Evolutionary conservation across 2,797 vertebrate genomes (phyloP).

Genomic region (Cyprinodon diabolis): DNA sequence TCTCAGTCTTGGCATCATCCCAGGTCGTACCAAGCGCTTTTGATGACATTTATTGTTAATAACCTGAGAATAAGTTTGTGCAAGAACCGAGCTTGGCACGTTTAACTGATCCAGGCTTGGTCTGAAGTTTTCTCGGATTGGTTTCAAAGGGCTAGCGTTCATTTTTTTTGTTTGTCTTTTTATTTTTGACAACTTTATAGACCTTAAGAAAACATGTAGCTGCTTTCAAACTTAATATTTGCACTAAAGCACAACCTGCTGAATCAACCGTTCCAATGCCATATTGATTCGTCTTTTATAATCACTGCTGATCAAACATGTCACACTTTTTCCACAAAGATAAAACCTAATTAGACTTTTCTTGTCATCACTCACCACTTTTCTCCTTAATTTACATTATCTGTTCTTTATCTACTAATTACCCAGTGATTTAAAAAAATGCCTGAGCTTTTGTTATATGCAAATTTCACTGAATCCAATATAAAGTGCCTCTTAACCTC

Average conservation of each 20-base stretch:
- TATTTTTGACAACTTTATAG: neutral
- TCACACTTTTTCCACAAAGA: constrained; percentile 24
- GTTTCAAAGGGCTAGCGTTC: neutral
- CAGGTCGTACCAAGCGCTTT: too few relatives aligned
- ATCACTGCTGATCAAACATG: constrained; percentile 28
- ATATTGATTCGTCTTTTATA: constrained; percentile 14
- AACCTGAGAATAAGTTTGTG: too few relatives aligned
- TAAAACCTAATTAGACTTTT: constrained; percentile 30
- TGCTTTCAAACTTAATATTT: neutral
- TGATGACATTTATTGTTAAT: too few relatives aligned
- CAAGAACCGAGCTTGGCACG: too few relatives aligned
- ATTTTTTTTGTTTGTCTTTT: neutral
- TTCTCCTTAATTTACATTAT: constrained; percentile 38
- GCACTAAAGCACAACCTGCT: neutral
- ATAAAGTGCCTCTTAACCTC: constrained; percentile 11
- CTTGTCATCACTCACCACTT: constrained; percentile 24
- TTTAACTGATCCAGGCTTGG: too few relatives aligned
- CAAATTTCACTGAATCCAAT: constrained; percentile 23
- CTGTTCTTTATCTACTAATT: constrained; percentile 40
- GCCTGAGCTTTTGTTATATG: constrained; percentile 33
- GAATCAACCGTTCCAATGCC: neutral
- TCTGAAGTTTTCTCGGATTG: too few relatives aligned
- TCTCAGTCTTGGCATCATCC: too few relatives aligned
- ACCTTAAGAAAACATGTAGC: neutral
- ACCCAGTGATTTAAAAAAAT: constrained; percentile 26